These are phyloP conservation scores for Lutjanus argentimaculatus DNA, from an alignment of 2,797 vertebrate genomes.

Conservation along the genomic window DNA sequence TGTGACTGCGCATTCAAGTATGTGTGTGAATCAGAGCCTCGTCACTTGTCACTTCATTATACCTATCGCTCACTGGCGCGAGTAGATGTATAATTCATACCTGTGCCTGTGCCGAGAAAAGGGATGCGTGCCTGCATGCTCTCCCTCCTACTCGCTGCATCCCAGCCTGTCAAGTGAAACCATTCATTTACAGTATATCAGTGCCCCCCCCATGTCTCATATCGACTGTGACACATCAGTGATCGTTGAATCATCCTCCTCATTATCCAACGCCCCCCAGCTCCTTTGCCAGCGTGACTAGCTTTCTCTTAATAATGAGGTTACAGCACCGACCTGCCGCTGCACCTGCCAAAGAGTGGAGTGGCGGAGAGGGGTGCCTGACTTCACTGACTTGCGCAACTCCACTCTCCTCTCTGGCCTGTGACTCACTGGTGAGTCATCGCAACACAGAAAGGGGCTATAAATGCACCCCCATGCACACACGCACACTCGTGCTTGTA, in stretches of 20 bases:
- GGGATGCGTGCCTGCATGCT: constrained; percentile 62
- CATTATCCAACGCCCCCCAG: constrained; percentile 31
- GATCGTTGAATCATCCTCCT: constrained; percentile 67
- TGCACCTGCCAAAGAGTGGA: constrained; percentile 8
- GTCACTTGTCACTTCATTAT: constrained; percentile 53
- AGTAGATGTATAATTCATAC: constrained; percentile 60
- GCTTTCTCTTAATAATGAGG: constrained; percentile 47
- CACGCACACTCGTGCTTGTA: background rate
- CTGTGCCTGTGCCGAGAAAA: constrained; percentile 51
- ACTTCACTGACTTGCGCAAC: constrained; percentile 66
- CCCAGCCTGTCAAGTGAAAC: constrained; percentile 55
- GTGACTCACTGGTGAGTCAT: constrained; percentile 80
- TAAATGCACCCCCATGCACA: constrained; percentile 33
- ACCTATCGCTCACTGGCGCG: constrained; percentile 35
- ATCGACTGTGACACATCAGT: constrained; percentile 44
- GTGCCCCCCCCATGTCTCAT: background rate
- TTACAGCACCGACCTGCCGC: constrained; percentile 48
- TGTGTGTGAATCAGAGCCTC: constrained; percentile 58
- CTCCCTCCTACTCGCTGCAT: constrained; percentile 53
- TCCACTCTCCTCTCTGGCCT: constrained; percentile 21
- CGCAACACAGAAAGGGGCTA: constrained; percentile 27
- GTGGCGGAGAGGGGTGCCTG: constrained; percentile 37
- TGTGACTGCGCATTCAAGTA: constrained; percentile 24
- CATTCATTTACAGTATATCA: constrained; percentile 49
- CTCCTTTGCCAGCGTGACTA: constrained; percentile 24